phyloP scores from a whole-genome alignment of 2,888 invertebrate genomes.

The Drosophila cyrtoloma region DNA sequence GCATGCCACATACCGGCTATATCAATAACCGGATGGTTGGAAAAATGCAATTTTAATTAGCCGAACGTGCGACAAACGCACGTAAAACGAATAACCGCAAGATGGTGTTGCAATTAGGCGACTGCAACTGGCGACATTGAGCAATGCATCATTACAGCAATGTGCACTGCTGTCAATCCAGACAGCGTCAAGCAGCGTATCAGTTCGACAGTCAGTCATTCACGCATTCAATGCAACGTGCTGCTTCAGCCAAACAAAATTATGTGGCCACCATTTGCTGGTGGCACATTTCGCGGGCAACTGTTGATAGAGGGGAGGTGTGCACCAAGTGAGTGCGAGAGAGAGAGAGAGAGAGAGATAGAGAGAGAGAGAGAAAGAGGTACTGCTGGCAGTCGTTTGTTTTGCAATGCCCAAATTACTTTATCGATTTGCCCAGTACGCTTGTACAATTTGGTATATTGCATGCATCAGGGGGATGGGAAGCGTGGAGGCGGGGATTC shows the following conservation, averaged over 20 bases:
- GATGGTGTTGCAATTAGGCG: constrained; percentile 76
- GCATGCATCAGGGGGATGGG: constrained; percentile 64
- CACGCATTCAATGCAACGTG: constrained; percentile 44
- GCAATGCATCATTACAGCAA: not conserved
- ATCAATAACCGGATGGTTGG: constrained; percentile 52
- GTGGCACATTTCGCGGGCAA: constrained; percentile 53
- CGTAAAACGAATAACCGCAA: constrained; percentile 75
- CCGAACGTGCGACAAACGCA: constrained; percentile 73
- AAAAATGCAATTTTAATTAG: constrained; percentile 80
- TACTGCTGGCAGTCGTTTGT: constrained; percentile 52
- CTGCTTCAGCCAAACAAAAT: constrained; percentile 72
- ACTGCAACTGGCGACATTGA: constrained; percentile 22
- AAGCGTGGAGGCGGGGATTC: not conserved
- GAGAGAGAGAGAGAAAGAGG: not conserved
- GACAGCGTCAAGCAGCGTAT: constrained; percentile 10
- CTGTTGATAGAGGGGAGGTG: not conserved
- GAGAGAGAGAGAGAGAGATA: too few species aligned
- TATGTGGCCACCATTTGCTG: constrained; percentile 67
- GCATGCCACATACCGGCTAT: constrained; percentile 38
- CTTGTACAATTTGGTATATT: constrained; percentile 78
- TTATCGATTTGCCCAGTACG: constrained; percentile 77
- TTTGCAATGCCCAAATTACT: constrained; percentile 74
- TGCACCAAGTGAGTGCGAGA: not conserved
- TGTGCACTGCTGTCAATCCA: constrained; percentile 4
- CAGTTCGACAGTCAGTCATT: constrained; percentile 26